These are phyloP conservation scores for Ladona fulva DNA, from an alignment of 1,140 invertebrate species.

Conservation along the genomic window DNA sequence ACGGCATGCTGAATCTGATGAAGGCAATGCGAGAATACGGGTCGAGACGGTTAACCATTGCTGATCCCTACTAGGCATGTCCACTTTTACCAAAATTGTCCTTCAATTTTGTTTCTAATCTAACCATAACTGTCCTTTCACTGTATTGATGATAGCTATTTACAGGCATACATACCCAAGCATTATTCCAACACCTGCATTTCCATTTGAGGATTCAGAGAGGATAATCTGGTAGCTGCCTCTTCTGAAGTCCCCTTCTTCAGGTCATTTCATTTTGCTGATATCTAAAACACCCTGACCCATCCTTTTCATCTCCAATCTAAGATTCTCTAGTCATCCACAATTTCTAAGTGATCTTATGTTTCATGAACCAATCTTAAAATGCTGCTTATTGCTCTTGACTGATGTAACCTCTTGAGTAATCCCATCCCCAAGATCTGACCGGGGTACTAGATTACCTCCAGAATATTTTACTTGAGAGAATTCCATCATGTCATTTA, in stretches of 20 bases:
- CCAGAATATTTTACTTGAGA: not conserved
- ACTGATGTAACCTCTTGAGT: not conserved
- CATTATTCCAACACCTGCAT: not conserved
- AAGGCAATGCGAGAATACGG: too few relatives aligned
- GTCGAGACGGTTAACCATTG: too few relatives aligned
- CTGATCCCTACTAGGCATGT: too few relatives aligned
- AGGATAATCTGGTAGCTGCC: not conserved
- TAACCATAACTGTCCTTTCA: too few relatives aligned
- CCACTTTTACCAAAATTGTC: too few relatives aligned
- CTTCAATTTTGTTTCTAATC: too few relatives aligned
- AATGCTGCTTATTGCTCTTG: not conserved
- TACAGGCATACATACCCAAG: too few relatives aligned
- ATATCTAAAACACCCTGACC: not conserved
- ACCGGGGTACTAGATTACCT: not conserved
- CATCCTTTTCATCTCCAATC: not conserved
- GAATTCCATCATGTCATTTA: not conserved
- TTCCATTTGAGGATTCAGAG: not conserved
- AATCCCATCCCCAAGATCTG: not conserved
- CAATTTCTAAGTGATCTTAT: not conserved
- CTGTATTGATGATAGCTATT: too few relatives aligned
- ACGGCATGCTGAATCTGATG: too few relatives aligned
- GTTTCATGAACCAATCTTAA: not conserved
- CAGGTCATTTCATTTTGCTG: not conserved
- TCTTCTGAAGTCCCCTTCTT: not conserved
- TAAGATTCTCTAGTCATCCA: not conserved